phyloP scores from a whole-genome alignment of 2,797 vertebrate genomes.

The Typhlichthys subterraneus region DNA sequence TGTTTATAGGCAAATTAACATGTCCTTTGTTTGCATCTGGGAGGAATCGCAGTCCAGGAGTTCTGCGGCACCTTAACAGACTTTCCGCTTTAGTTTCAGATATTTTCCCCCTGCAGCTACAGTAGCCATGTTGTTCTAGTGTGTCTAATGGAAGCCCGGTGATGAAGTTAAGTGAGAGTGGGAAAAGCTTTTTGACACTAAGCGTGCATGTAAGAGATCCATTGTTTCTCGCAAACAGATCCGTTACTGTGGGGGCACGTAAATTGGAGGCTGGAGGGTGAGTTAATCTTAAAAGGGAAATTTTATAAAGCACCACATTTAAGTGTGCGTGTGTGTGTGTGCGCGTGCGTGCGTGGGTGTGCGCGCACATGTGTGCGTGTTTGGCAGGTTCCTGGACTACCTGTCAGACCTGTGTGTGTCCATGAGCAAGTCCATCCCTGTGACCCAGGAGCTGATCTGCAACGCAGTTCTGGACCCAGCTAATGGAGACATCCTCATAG shows the following conservation, averaged over 20 bases:
- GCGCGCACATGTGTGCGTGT: slow-evolving; percentile 10
- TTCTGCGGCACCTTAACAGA: not conserved
- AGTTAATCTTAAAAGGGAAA: not conserved
- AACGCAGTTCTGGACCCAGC: slow-evolving; percentile 93
- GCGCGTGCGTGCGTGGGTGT: slow-evolving; percentile 13
- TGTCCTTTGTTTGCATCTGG: too few species aligned
- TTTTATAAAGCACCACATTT: not conserved
- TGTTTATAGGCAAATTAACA: too few species aligned
- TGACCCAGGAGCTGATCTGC: slow-evolving; percentile 97
- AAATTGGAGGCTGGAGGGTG: slow-evolving; percentile 11
- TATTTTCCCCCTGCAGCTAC: not conserved
- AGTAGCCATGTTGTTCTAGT: not conserved
- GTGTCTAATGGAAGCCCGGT: slow-evolving; percentile 10
- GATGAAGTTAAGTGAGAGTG: not conserved
- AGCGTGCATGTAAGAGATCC: slow-evolving; percentile 2
- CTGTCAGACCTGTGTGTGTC: slow-evolving; percentile 97
- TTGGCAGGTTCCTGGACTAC: slow-evolving; percentile 93
- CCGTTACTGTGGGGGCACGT: not conserved
- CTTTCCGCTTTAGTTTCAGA: not conserved
- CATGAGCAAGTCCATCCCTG: slow-evolving; percentile 98
- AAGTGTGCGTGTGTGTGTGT: slow-evolving; percentile 4
- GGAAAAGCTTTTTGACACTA: slow-evolving; percentile 1
- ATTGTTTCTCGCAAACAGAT: slow-evolving; percentile 10
- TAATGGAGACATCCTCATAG: slow-evolving; percentile 96
- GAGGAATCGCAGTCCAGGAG: too few species aligned